Conservation (phyloP, 2,113 vertebrate species). For the Thinocorus orbignyianus region DNA sequence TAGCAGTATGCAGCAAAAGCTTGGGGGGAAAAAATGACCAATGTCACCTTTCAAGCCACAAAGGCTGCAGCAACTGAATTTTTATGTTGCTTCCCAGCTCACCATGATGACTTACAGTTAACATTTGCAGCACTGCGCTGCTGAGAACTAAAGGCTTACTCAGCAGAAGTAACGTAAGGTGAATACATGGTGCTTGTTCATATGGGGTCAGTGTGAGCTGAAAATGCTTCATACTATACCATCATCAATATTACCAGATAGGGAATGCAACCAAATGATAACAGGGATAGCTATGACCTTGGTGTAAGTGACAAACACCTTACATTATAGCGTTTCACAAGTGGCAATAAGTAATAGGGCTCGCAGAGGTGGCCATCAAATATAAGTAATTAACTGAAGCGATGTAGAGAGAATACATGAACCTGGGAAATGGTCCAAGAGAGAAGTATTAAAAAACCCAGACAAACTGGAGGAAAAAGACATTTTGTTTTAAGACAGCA, state of each 20-base stretch:
- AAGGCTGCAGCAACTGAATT: constrained; percentile 46
- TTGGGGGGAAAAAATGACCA: background rate
- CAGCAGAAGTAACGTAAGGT: constrained; percentile 26
- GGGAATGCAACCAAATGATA: constrained; percentile 37
- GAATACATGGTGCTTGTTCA: background rate
- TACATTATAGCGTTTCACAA: constrained; percentile 53
- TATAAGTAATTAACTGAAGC: constrained; percentile 72
- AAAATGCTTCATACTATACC: background rate
- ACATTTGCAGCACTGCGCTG: constrained; percentile 19
- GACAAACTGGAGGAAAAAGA: background rate
- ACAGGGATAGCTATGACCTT: constrained; percentile 59
- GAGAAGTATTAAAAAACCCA: constrained; percentile 8
- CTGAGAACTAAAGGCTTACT: constrained; percentile 40
- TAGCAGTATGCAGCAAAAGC: constrained; percentile 5
- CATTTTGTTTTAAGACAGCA: background rate
- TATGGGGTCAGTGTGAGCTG: background rate
- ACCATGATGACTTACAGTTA: constrained; percentile 49
- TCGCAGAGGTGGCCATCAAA: constrained; percentile 67
- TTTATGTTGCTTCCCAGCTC: constrained; percentile 52
- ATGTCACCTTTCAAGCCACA: constrained; percentile 36
- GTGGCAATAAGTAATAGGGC: constrained; percentile 64
- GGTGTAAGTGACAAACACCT: constrained; percentile 53
- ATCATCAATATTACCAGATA: constrained; percentile 35
- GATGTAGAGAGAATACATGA: constrained; percentile 34
- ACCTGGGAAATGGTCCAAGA: constrained; percentile 74